Percentiles rank a stretch among this genome's conserved stretches.
Evolutionary conservation across 2,888 invertebrate genomes (phyloP).

Genomic region (Helicoverpa assulta): DNA sequence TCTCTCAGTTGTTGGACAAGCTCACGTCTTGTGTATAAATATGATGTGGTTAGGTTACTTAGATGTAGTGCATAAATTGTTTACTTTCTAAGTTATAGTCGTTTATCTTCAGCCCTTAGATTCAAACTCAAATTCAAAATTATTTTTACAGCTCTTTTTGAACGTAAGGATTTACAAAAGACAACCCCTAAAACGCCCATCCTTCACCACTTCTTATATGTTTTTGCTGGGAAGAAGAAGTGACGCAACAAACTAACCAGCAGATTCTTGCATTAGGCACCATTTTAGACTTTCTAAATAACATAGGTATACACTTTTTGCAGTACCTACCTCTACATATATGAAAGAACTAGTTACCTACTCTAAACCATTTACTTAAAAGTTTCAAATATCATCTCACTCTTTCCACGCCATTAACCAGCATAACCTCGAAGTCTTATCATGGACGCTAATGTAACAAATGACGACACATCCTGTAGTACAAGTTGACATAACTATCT

Average conservation of each 20-base stretch:
- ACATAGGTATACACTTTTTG: not conserved
- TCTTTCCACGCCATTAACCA: slow-evolving; percentile 29
- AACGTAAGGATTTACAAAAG: too few relatives aligned
- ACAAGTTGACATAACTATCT: slow-evolving; percentile 72
- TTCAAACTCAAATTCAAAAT: too few relatives aligned
- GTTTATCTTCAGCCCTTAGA: too few relatives aligned
- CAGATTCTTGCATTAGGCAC: too few relatives aligned
- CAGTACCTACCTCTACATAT: too few relatives aligned
- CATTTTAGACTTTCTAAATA: too few relatives aligned
- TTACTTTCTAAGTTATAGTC: not conserved
- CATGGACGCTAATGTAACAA: slow-evolving; percentile 57
- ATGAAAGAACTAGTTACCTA: not conserved
- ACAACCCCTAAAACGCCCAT: too few relatives aligned
- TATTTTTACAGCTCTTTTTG: too few relatives aligned
- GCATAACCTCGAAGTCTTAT: slow-evolving; percentile 31
- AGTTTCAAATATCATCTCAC: slow-evolving; percentile 14
- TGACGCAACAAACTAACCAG: too few relatives aligned
- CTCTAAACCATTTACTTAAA: not conserved
- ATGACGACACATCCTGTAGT: slow-evolving; percentile 55
- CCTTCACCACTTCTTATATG: too few relatives aligned
- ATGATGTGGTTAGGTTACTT: not conserved
- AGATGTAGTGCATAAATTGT: not conserved
- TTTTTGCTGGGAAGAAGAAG: too few relatives aligned
- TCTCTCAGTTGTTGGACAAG: slow-evolving; percentile 58
- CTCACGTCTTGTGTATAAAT: slow-evolving; percentile 14